Percentiles rank a stretch among this genome's conserved stretches.
phyloP scores from a whole-genome alignment of 2,888 invertebrate genomes.

The Tipula confusa region DNA sequence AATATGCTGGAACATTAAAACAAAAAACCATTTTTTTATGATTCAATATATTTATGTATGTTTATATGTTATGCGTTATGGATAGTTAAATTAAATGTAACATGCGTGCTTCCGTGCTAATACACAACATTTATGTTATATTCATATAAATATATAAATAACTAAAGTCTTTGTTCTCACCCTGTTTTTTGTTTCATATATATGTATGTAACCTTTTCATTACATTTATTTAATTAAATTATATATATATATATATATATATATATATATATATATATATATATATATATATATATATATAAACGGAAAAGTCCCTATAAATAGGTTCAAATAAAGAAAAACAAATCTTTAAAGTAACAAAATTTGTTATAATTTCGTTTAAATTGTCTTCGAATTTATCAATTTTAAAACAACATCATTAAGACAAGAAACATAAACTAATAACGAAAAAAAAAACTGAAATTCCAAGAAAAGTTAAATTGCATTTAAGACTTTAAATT shows the following conservation, averaged over 20 bases:
- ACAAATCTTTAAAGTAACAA: neutral
- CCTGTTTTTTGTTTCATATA: neutral
- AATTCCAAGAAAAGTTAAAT: neutral
- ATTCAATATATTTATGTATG: neutral
- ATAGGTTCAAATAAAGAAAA: neutral
- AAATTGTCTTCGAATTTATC: neutral
- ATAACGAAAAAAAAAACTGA: neutral
- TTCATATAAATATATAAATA: neutral
- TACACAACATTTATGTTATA: neutral
- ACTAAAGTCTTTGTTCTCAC: neutral
- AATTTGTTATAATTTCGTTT: neutral
- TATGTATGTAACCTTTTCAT: too few species aligned
- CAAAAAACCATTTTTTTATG: neutral
- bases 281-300: too few species aligned
- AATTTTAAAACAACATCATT: neutral
- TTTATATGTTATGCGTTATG: neutral
- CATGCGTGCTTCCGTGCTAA: conserved; percentile 20
- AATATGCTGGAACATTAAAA: neutral
- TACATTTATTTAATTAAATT: too few species aligned
- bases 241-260: too few species aligned
- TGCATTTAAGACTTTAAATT: neutral
- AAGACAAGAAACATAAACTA: neutral
- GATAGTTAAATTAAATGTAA: conserved; percentile 20
- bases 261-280: too few species aligned
- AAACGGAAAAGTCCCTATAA: neutral